Evolutionary conservation across 2,797 vertebrate genomes (phyloP).

Genomic region (Kryptolebias ocellatus): DNA sequence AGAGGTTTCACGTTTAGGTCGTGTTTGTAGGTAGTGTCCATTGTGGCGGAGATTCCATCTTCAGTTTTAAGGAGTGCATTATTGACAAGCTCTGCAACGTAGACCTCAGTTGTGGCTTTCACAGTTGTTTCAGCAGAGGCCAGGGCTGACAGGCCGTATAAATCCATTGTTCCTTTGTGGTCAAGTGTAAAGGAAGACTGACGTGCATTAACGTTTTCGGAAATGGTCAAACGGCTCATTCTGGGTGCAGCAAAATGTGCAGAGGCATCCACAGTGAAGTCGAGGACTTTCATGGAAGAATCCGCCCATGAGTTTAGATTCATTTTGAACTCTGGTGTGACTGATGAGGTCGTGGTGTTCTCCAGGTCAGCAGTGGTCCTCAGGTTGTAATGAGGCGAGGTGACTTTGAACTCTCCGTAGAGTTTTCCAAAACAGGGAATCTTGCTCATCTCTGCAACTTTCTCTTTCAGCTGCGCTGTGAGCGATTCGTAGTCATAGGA

Average conservation of each 20-base stretch:
- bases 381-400: slow-evolving; percentile 86
- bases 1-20: slow-evolving; percentile 82
- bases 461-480: slow-evolving; percentile 82
- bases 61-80: slow-evolving; percentile 75
- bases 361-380: slow-evolving; percentile 81
- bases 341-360: slow-evolving; percentile 82
- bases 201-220: slow-evolving; percentile 84
- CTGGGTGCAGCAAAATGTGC: slow-evolving; percentile 80
- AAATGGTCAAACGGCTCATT: slow-evolving; percentile 80
- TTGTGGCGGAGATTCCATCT: slow-evolving; percentile 80
- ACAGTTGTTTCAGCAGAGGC: slow-evolving; percentile 83
- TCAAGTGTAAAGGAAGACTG: slow-evolving; percentile 83
- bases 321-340: slow-evolving; percentile 83
- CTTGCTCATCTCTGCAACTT: slow-evolving; percentile 79
- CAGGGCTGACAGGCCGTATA: slow-evolving; percentile 75
- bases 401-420: slow-evolving; percentile 84
- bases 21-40: slow-evolving; percentile 85
- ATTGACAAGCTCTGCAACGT: slow-evolving; percentile 82
- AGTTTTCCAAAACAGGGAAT: slow-evolving; percentile 91
- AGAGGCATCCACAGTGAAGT: slow-evolving; percentile 84
- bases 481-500: slow-evolving; percentile 88
- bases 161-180: slow-evolving; percentile 78
- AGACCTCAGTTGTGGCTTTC: slow-evolving; percentile 79
- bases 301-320: slow-evolving; percentile 82
- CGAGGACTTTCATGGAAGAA: slow-evolving; percentile 82